Percentiles rank a stretch among this genome's conserved stretches.
phyloP scores from a whole-genome alignment of 1,140 invertebrate genomes.

The Ceratoteleas bidentatus region DNA sequence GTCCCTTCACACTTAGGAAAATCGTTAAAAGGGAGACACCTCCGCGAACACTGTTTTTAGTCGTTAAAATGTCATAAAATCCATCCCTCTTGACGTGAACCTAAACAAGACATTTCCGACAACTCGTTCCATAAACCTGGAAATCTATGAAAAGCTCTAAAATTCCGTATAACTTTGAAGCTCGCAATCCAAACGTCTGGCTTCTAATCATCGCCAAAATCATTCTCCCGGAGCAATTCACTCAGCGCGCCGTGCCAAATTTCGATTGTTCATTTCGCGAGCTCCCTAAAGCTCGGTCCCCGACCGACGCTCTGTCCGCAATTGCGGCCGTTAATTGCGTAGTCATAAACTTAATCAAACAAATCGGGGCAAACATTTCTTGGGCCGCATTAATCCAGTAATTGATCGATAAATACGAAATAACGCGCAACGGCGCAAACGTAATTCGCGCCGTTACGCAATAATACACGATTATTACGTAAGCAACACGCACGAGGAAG shows the following conservation, averaged over 20 bases:
- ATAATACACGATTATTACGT: constrained; percentile 51
- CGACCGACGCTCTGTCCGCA: constrained; percentile 4
- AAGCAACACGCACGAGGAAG: constrained; percentile 45
- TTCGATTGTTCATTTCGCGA: constrained; percentile 39
- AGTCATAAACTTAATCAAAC: constrained; percentile 51
- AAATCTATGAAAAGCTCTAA: neutral
- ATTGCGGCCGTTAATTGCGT: constrained; percentile 41
- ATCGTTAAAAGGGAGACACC: too few species aligned
- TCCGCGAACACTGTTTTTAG: too few species aligned
- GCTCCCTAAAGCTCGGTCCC: constrained; percentile 19
- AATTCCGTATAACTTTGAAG: neutral
- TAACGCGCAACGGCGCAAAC: constrained; percentile 16
- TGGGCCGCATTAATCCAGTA: constrained; percentile 22
- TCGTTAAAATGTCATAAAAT: too few species aligned
- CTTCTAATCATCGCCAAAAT: constrained; percentile 28
- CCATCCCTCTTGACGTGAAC: too few species aligned
- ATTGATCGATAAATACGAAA: constrained; percentile 47
- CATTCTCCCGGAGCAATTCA: constrained; percentile 14
- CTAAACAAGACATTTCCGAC: too few species aligned
- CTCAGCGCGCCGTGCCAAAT: constrained; percentile 21
- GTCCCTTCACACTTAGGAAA: too few species aligned
- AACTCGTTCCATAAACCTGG: too few species aligned
- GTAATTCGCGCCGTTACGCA: too few species aligned
- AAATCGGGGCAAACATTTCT: constrained; percentile 32
- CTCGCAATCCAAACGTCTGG: too few species aligned